A percentile compares a stretch with the other conserved stretches of the same genome.
Evolutionary conservation across 2,888 invertebrate genomes (phyloP).

Genomic region (Ornithoptera alexandrae): DNA sequence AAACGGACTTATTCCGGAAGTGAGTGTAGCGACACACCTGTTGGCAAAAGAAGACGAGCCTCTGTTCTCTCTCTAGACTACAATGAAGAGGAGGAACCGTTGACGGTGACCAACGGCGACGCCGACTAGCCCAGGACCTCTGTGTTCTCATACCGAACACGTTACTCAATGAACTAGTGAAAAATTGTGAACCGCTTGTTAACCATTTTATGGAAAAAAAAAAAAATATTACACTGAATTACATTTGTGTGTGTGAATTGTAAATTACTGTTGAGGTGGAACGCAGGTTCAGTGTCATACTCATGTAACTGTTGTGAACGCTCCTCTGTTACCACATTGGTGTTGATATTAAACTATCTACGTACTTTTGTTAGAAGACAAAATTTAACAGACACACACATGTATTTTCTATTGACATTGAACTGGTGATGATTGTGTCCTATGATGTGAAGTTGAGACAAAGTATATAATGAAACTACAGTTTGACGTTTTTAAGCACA

Average conservation of each 20-base stretch:
- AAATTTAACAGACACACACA: conserved; percentile 55
- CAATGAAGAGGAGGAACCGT: conserved; percentile 87
- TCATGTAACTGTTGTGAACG: conserved; percentile 52
- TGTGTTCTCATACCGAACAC: conserved; percentile 56
- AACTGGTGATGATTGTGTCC: conserved; percentile 72
- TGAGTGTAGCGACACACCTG: conserved; percentile 69
- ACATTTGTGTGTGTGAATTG: conserved; percentile 59
- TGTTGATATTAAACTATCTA: conserved; percentile 53
- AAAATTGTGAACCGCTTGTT: conserved; percentile 49
- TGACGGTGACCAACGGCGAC: conserved; percentile 85
- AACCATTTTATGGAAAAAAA: conserved; percentile 51
- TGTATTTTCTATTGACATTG: conserved; percentile 67
- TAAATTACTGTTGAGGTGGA: conserved; percentile 33
- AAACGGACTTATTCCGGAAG: conserved; percentile 70
- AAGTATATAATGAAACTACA: conserved; percentile 64
- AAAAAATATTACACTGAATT: conserved; percentile 47
- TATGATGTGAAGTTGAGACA: conserved; percentile 61
- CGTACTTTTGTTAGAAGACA: conserved; percentile 74
- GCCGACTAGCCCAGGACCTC: conserved; percentile 68
- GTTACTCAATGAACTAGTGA: conserved; percentile 57
- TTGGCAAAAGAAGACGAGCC: conserved; percentile 84
- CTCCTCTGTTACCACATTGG: conserved; percentile 57
- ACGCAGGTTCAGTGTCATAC: conserved; percentile 46
- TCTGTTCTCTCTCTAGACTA: conserved; percentile 87
- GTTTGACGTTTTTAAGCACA: conserved; percentile 70